These are phyloP conservation scores for Lates calcarifer DNA, from an alignment of 2,113 vertebrate species.

Conservation along the genomic window DNA sequence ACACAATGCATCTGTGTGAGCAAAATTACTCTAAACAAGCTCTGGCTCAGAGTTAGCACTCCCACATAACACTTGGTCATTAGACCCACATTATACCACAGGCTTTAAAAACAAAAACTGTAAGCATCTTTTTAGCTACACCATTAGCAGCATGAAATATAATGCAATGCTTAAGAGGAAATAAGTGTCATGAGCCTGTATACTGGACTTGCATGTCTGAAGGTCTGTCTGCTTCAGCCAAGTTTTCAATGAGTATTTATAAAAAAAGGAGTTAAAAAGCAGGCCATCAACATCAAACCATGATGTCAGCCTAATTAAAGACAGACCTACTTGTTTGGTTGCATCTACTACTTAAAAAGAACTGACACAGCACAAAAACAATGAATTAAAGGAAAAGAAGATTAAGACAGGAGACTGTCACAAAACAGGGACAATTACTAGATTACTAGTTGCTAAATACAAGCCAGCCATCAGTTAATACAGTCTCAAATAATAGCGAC, in stretches of 20 bases:
- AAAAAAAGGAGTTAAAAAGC: not conserved
- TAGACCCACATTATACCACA: not conserved
- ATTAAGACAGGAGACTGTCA: no score
- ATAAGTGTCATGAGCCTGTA: not conserved
- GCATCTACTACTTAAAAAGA: not conserved
- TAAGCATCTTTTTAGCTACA: not conserved
- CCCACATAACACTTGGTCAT: conserved; percentile 19
- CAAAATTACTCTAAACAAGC: conserved; percentile 33
- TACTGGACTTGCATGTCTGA: not conserved
- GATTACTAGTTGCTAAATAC: no score
- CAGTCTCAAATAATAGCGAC: no score
- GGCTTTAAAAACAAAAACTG: not conserved
- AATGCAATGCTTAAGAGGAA: not conserved
- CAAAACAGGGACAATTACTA: no score
- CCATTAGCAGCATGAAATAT: not conserved
- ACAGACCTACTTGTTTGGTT: not conserved
- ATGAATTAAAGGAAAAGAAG: not conserved
- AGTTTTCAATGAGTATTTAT: not conserved
- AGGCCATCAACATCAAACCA: not conserved
- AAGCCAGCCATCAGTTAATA: no score
- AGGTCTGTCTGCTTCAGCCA: not conserved
- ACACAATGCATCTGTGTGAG: conserved; percentile 42
- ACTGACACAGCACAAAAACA: not conserved
- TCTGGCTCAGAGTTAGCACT: not conserved
- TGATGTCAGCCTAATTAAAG: not conserved